Evolutionary conservation across 30 jellyfish, hydroid and myxozoan genomes (phyloP).

Genomic region (Pelagia noctiluca): DNA sequence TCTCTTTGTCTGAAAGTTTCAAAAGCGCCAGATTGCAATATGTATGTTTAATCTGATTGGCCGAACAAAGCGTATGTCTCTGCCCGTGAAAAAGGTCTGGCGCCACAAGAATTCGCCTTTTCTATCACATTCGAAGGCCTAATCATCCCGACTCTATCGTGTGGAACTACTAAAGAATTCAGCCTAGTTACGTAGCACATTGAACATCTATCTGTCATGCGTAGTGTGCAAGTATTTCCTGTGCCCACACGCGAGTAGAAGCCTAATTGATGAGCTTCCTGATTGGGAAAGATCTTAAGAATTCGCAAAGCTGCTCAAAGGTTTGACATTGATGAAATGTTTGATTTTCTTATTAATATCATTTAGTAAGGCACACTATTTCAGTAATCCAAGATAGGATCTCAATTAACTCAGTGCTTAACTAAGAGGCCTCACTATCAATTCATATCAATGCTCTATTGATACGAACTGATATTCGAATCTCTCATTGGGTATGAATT

Average conservation of each 20-base stretch:
- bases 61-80: slow-evolving; percentile 66
- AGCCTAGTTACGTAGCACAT: slow-evolving; percentile 20
- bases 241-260: not conserved
- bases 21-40: slow-evolving; percentile 88
- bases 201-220: slow-evolving; percentile 18
- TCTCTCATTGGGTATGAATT: too few relatives aligned
- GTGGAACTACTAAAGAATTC: slow-evolving; percentile 34
- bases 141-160: slow-evolving; percentile 56
- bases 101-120: slow-evolving; percentile 63
- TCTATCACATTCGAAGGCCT: slow-evolving; percentile 56
- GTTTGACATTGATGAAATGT: too few relatives aligned
- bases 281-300: too few relatives aligned
- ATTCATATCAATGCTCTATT: too few relatives aligned
- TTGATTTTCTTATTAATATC: too few relatives aligned
- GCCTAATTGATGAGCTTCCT: slow-evolving; percentile 2
- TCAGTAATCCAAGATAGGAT: too few relatives aligned
- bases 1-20: slow-evolving; percentile 80
- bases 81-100: slow-evolving; percentile 69
- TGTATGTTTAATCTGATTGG: slow-evolving; percentile 82
- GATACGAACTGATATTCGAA: too few relatives aligned
- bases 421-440: too few relatives aligned
- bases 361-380: too few relatives aligned
- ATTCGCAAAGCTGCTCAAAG: not conserved
- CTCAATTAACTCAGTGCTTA: too few relatives aligned
- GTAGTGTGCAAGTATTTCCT: slow-evolving; percentile 10